Evolutionary conservation across 2,888 invertebrate genomes (phyloP), one percentile per base, ranked within the genome.

Genomic region (Erannis defoliaria): DNA sequence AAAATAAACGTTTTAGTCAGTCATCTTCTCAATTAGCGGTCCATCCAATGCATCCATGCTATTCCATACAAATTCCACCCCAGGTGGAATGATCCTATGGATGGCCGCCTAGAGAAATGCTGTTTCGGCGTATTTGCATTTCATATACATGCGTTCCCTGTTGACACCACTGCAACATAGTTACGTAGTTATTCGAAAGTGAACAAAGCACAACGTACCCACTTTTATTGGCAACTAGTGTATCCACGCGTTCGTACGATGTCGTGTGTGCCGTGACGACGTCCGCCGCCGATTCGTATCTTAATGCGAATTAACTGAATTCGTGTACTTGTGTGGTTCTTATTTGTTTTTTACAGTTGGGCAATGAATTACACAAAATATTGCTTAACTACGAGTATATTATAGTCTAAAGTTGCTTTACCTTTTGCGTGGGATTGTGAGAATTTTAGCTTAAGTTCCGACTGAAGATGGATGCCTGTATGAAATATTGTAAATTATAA

Each of bases 401-500:
- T 92, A 93, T 93, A 93, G 92, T 93, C 91, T 93, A 93, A 93
- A 89, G 90, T 93, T 93, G 93, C 93, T 93, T 93, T 93, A 93
- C 91, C 89, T 93, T 93, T 93, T 93, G 92, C 90, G 93, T 92
- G 93, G 90, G 93, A 93, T 92, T 93, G 93, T 93, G 91, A 92
- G 89, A 87, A 88, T 91, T 93, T 92, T 93, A 93, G 93, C 93
- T 93, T 93, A 93, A 93, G 93, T 93, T 93, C 89, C 92, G 93
- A 91, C 91, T 93, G 93, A 92, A 87, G 93, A 93, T 88, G 93
- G 90, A 93, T 93, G 93, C 89, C 88, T 93, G 93, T 89, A 91
- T 92, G 91, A 91, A 93, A 93, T 93, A 93, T 93, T 93, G 93
- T 93, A 93, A 93, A 93, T 93, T 93, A 93, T 93, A 91, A 93